Percentiles rank a stretch among this genome's conserved stretches.
Conservation (phyloP, 2,113 vertebrate species). For the Cavia porcellus region DNA sequence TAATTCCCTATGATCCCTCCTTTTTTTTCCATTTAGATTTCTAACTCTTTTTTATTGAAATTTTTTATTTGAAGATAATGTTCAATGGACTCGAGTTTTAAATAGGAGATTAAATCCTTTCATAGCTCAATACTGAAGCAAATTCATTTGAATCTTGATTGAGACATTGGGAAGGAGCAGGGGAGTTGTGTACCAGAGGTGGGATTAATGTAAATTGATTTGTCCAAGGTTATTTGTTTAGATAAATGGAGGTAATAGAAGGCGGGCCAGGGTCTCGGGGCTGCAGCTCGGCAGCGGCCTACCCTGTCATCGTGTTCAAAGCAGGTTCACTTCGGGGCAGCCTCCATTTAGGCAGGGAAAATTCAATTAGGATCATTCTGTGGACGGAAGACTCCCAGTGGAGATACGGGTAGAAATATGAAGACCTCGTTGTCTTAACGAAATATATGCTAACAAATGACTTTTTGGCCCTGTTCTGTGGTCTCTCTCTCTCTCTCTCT, state of each 20-base stretch:
- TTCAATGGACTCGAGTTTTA: conserved; percentile 64
- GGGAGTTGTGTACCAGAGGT: conserved; percentile 86
- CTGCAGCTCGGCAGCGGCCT: conserved; percentile 90
- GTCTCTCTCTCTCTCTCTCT: conserved; percentile 40
- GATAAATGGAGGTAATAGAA: conserved; percentile 94
- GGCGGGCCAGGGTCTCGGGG: conserved; percentile 89
- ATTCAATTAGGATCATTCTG: conserved; percentile 96
- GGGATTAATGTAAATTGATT: conserved; percentile 90
- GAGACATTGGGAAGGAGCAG: conserved; percentile 83
- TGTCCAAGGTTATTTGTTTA: conserved; percentile 93
- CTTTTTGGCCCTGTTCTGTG: conserved; percentile 77
- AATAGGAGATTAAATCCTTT: conserved; percentile 63
- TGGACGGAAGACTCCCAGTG: conserved; percentile 90
- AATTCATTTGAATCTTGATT: conserved; percentile 85
- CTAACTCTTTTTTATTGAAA: conserved; percentile 39
- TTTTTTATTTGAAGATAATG: conserved; percentile 53
- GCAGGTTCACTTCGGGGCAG: conserved; percentile 94
- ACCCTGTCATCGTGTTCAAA: conserved; percentile 93
- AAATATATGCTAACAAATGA: conserved; percentile 88
- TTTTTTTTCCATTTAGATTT: conserved; percentile 35
- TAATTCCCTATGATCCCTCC: conserved; percentile 4
- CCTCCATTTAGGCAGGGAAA: conserved; percentile 95
- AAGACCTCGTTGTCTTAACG: conserved; percentile 92
- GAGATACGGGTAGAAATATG: conserved; percentile 89
- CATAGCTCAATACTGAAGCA: conserved; percentile 74